Evolutionary conservation across 2,888 invertebrate genomes (phyloP).

Genomic region (Tachina lurida): DNA sequence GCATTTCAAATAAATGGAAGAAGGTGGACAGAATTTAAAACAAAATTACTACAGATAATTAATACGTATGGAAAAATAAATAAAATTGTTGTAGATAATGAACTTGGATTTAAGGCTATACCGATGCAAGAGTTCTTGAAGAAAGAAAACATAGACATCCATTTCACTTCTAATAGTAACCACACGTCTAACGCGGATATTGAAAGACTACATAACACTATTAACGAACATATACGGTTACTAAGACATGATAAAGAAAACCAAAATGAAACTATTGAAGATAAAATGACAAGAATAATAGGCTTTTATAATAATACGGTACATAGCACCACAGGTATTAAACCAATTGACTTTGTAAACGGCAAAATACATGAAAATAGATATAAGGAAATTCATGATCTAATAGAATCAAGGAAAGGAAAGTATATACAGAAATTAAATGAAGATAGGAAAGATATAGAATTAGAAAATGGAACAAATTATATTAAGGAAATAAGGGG

Average conservation of each 20-base stretch:
- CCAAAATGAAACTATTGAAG: slow-evolving; percentile 67
- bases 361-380: slow-evolving; percentile 63
- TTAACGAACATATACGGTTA: slow-evolving; percentile 55
- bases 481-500: slow-evolving; percentile 25
- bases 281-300: slow-evolving; percentile 68
- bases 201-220: slow-evolving; percentile 37
- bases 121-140: too few species aligned
- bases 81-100: too few species aligned
- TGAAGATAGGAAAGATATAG: slow-evolving; percentile 23
- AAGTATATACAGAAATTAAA: slow-evolving; percentile 17
- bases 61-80: neutral
- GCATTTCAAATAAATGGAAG: neutral
- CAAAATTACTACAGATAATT: neutral
- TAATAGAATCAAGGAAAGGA: slow-evolving; percentile 13
- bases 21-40: slow-evolving; percentile 25
- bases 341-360: slow-evolving; percentile 71
- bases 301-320: slow-evolving; percentile 70
- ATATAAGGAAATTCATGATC: slow-evolving; percentile 47
- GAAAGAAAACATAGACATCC: too few species aligned
- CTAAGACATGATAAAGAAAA: too few species aligned
- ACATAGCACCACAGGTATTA: slow-evolving; percentile 62
- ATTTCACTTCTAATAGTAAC: slow-evolving; percentile 12
- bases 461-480: slow-evolving; percentile 22
- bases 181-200: slow-evolving; percentile 32
- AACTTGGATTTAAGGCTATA: too few species aligned